Conservation (phyloP, 1,140 invertebrate species). For the Halictus rubicundus region DNA sequence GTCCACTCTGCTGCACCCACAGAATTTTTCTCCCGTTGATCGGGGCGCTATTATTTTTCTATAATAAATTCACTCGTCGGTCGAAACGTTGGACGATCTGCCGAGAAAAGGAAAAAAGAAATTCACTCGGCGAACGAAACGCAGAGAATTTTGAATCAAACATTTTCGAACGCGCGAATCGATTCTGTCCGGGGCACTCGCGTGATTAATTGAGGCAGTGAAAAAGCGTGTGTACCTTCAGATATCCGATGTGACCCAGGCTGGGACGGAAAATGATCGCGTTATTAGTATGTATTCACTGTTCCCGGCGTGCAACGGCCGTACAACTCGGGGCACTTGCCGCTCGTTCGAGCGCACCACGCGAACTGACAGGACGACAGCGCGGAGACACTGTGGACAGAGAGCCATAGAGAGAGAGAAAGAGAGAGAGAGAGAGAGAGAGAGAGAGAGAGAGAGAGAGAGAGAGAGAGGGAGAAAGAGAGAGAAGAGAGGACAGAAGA, state of each 20-base stretch:
- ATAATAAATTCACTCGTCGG: no score
- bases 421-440: not conserved
- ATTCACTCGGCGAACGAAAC: no score
- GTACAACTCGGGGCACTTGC: constrained; percentile 15
- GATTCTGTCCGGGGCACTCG: not conserved
- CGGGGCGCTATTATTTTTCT: no score
- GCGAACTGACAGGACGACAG: constrained; percentile 47
- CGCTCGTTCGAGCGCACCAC: constrained; percentile 53
- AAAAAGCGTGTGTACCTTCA: not conserved
- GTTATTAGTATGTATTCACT: not conserved
- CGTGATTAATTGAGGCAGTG: not conserved
- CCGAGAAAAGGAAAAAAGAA: no score
- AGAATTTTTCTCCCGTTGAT: no score
- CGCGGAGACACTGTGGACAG: not conserved
- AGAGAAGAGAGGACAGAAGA: no score
- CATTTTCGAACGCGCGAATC: no score
- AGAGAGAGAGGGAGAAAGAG: not conserved
- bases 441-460: not conserved
- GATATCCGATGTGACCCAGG: not conserved
- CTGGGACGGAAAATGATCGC: not conserved
- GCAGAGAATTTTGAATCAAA: no score
- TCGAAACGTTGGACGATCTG: no score
- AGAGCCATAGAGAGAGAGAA: no score
- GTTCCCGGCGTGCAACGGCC: not conserved
- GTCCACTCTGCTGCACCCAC: no score